phyloP scores from a whole-genome alignment of 2,888 invertebrate species.

The Sarcophaga rosellei region DNA sequence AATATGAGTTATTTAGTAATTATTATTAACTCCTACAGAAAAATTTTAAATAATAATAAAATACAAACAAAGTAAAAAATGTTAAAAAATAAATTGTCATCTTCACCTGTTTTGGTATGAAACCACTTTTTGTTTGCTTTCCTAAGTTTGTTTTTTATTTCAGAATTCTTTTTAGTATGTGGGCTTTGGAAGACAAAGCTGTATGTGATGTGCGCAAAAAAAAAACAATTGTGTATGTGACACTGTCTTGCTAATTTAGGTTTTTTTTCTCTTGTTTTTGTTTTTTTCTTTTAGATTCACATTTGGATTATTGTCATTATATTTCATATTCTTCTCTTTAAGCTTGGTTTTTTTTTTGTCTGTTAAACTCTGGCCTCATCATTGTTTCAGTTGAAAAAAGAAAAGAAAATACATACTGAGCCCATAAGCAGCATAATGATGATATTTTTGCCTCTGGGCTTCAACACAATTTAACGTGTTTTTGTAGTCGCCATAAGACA shows the following conservation, averaged over 20 bases:
- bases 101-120: background rate
- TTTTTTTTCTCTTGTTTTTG: background rate
- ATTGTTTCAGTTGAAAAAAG: background rate
- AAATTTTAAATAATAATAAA: background rate
- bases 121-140: background rate
- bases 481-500: background rate
- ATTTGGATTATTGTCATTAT: background rate
- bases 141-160: background rate
- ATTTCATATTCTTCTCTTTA: background rate
- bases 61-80: background rate
- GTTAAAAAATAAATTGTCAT: background rate
- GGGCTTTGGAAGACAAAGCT: background rate
- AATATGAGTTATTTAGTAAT: background rate
- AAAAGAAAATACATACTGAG: background rate
- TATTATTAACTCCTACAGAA: background rate
- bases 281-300: background rate
- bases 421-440: constrained; percentile 31
- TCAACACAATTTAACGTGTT: background rate
- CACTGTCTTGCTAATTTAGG: too few relatives aligned
- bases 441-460: constrained; percentile 14
- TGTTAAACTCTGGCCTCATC: background rate
- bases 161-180: background rate
- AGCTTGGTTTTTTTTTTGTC: too few relatives aligned
- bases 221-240: background rate
- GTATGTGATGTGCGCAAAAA: too few relatives aligned